Conservation (phyloP, 2,797 vertebrate genomes). For the Notamacropus eugenii region DNA sequence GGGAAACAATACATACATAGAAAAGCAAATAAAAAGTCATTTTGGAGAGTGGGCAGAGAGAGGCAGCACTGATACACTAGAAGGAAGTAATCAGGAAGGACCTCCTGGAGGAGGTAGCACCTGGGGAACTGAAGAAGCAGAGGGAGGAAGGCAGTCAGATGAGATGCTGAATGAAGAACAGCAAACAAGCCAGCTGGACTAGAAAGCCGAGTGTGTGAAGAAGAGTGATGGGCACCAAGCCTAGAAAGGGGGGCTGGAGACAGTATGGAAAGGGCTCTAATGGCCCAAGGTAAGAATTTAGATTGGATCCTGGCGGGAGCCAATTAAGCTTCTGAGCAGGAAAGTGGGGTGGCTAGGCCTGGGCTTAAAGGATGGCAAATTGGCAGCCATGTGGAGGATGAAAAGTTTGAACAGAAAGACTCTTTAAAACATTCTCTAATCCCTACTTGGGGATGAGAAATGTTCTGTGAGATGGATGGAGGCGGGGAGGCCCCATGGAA, state of each 20-base stretch:
- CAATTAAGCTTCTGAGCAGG: neutral
- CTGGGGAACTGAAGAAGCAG: too few relatives aligned
- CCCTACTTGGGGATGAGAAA: neutral
- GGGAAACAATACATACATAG: neutral
- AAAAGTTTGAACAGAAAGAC: neutral
- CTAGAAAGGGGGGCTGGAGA: neutral
- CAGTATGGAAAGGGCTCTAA: neutral
- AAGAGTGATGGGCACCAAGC: neutral
- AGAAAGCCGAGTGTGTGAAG: neutral
- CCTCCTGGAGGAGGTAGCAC: neutral
- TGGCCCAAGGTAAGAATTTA: neutral
- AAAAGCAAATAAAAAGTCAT: neutral
- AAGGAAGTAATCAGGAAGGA: neutral
- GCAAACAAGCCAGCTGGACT: neutral
- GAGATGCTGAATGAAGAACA: neutral
- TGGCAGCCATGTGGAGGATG: neutral
- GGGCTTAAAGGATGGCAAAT: neutral
- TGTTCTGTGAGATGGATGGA: neutral
- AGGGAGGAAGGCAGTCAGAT: neutral
- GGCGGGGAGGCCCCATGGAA: neutral
- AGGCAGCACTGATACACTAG: neutral
- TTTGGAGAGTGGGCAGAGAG: neutral
- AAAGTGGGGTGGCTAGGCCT: neutral
- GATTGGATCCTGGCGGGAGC: neutral
- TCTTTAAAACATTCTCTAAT: neutral